Conservation (phyloP, 2,113 vertebrate genomes). For the Alces alces region DNA sequence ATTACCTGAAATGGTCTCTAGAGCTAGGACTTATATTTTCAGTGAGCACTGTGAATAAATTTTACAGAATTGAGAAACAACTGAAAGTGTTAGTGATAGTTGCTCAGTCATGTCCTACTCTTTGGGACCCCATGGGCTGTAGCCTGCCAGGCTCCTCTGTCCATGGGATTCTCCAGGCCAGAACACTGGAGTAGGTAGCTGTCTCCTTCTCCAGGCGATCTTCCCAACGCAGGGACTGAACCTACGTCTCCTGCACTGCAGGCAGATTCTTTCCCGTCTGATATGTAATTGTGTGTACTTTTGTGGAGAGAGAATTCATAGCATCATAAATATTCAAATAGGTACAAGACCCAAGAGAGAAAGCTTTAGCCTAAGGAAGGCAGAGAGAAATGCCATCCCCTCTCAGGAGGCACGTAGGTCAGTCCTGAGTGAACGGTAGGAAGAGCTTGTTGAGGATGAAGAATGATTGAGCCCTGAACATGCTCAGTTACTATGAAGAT, state of each 20-base stretch:
- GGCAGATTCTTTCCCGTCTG: background rate
- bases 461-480: background rate
- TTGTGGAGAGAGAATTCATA: background rate
- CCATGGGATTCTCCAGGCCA: background rate
- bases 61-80: background rate
- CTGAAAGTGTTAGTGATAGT: background rate
- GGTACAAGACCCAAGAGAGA: background rate
- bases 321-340: background rate
- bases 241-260: background rate
- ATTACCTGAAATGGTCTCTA: background rate
- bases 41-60: background rate
- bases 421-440: too few species aligned
- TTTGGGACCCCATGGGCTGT: background rate
- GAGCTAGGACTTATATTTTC: background rate
- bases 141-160: background rate
- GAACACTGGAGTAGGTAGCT: background rate
- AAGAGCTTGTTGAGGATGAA: background rate
- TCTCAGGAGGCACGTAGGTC: background rate
- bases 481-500: background rate
- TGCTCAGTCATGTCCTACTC: background rate
- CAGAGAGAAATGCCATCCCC: background rate
- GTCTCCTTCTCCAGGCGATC: background rate
- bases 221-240: background rate
- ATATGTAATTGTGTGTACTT: background rate
- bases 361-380: background rate